Conservation (phyloP, 37 sponge, comb jelly and placozoan species). For the Eunapius fragilis region DNA sequence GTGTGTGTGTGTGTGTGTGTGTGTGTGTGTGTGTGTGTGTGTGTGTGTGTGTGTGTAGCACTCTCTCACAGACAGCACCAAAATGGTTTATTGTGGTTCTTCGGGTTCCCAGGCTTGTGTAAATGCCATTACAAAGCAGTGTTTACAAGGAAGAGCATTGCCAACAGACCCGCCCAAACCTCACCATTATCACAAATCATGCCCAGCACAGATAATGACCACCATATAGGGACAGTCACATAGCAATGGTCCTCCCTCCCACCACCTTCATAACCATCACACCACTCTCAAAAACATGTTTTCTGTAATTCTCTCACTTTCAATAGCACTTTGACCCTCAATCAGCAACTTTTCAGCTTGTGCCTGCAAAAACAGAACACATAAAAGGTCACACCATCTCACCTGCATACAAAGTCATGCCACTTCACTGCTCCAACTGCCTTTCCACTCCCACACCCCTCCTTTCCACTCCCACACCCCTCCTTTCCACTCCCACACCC, state of each 20-base stretch:
- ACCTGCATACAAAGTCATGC: too few relatives aligned
- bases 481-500: too few relatives aligned
- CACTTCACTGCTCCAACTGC: too few relatives aligned
- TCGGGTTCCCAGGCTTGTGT: neutral
- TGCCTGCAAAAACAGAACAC: constrained; percentile 28
- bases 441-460: too few relatives aligned
- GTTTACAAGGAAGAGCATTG: neutral
- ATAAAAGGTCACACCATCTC: neutral
- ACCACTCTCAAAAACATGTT: neutral
- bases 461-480: too few relatives aligned
- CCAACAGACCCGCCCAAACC: neutral
- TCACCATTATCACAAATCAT: neutral
- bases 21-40: neutral
- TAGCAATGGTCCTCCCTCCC: neutral
- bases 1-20: too few relatives aligned
- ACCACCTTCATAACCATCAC: neutral
- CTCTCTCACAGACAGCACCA: neutral
- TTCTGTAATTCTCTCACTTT: constrained; percentile 37
- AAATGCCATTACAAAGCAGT: neutral
- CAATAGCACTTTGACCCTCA: constrained; percentile 92
- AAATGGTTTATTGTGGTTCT: neutral
- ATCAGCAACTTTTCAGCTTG: constrained; percentile 88
- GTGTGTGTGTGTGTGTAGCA: neutral
- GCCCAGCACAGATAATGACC: neutral
- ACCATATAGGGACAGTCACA: neutral